Base-by-base conservation (phyloP, 2,888 invertebrate genomes). In the Nipponacmea schrenckii region DNA sequence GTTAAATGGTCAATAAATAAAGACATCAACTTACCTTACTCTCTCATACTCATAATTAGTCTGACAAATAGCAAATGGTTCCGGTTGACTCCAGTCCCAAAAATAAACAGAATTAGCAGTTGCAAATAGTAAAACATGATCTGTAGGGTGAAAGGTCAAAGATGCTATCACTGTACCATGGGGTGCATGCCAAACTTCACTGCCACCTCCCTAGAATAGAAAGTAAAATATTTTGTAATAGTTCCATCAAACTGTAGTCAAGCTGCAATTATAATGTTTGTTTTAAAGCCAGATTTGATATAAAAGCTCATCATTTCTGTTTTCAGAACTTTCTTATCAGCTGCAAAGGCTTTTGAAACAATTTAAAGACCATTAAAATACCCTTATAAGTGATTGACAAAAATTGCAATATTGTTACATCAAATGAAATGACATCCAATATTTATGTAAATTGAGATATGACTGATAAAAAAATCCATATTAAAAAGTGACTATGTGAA, bases 1-100 rank as follows among this genome's bases (percentile, higher is more conserved):
- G 31, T 31, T 31, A 31, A 31, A 5, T 3, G 3, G 31, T 31
- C 31, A 31, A 31, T 31, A 31, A 31, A 31, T 31, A 31, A 31
- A 39, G 8, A 39, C 7, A 39, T 39, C 39, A 20, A 70, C 91
- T 81, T 88, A 94, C 94, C 94, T 92, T 81, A 95, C 94, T 92
- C 94, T 94, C 89, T 95, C 95, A 88, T 93, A 93, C 27, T 93
- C 91, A 86, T 92, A 93, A 76, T 91, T 92, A n/a, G 95, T 95
- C 46, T 92, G 91, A 73, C 94, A 92, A 84, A 92, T 92, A 67
- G 93, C 93, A 85, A 94, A 94, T 10, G 89, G 89, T 0, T 94
- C 94, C 72, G 93, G 91, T 1, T 93, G 92, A 81, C 92, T 92
- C 95, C 96, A 96, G 86, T 96, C 94, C 96, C 96, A 96, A 89